phyloP scores from a whole-genome alignment of 2,888 invertebrate species.

The Caenorhabditis macrosperma region DNA sequence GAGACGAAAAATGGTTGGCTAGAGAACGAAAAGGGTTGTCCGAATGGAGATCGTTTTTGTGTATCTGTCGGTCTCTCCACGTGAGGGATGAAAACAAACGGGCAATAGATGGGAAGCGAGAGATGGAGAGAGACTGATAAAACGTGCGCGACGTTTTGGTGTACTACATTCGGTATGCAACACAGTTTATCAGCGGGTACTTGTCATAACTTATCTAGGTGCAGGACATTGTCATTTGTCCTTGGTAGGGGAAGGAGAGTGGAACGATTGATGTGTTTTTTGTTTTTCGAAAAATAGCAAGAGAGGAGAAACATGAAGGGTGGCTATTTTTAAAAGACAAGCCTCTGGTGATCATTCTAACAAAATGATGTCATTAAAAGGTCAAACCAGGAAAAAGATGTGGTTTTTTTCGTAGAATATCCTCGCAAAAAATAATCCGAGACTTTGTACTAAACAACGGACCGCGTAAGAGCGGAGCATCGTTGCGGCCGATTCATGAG shows the following conservation, averaged over 20 bases:
- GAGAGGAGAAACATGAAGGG: too few species aligned
- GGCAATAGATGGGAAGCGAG: neutral
- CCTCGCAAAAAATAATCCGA: too few species aligned
- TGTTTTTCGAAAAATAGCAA: conserved; percentile 2
- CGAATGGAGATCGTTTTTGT: conserved; percentile 18
- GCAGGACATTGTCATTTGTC: conserved; percentile 5
- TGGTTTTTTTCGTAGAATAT: too few species aligned
- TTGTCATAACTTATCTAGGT: conserved; percentile 4
- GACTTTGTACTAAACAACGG: too few species aligned
- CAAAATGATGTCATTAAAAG: too few species aligned
- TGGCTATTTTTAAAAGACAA: too few species aligned
- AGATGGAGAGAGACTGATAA: neutral
- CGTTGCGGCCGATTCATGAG: too few species aligned
- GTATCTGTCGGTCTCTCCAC: conserved; percentile 29
- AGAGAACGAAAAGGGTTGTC: conserved; percentile 34
- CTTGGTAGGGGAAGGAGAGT: neutral
- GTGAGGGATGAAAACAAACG: conserved; percentile 51
- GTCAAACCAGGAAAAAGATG: too few species aligned
- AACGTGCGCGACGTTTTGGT: conserved; percentile 41
- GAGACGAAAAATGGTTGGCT: conserved; percentile 3
- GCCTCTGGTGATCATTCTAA: too few species aligned
- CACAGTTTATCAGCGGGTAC: too few species aligned
- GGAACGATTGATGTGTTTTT: conserved; percentile 7
- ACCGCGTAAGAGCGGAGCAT: conserved; percentile 13
- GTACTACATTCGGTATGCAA: conserved; percentile 1